Conservation (phyloP, 1,140 invertebrate species). For the Tribolium madens region DNA sequence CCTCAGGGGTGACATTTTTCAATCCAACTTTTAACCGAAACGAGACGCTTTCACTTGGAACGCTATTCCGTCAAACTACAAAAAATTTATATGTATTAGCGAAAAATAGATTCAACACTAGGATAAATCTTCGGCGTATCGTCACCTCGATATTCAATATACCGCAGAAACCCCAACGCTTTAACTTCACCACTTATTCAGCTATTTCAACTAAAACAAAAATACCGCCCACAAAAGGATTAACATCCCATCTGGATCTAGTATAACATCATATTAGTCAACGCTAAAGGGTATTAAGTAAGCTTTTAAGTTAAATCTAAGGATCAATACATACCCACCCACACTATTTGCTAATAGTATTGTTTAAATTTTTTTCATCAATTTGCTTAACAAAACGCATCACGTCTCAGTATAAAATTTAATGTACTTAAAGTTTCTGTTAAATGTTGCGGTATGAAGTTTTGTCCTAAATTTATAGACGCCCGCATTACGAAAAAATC, state of each 20-base stretch:
- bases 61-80: slow-evolving; percentile 26
- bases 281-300: slow-evolving; percentile 9
- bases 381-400: too few relatives aligned
- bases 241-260: neutral
- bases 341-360: too few relatives aligned
- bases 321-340: neutral
- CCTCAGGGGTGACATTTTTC: slow-evolving; percentile 32
- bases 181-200: neutral
- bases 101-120: slow-evolving; percentile 7
- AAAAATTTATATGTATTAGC: slow-evolving; percentile 38
- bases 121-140: neutral
- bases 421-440: slow-evolving; percentile 13
- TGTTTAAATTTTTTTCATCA: too few relatives aligned
- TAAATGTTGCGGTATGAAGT: slow-evolving; percentile 18
- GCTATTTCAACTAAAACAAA: neutral
- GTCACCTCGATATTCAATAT: neutral
- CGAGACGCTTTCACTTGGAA: slow-evolving; percentile 5
- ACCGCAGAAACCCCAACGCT: too few relatives aligned
- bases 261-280: slow-evolving; percentile 22
- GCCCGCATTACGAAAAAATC: slow-evolving; percentile 12
- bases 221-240: slow-evolving; percentile 12
- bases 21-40: slow-evolving; percentile 33
- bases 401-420: too few relatives aligned
- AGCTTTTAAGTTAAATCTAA: neutral
- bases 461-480: neutral